These are phyloP conservation scores for Alentia gelatinosa DNA, from an alignment of 2,888 invertebrate genomes.

Conservation along the genomic window DNA sequence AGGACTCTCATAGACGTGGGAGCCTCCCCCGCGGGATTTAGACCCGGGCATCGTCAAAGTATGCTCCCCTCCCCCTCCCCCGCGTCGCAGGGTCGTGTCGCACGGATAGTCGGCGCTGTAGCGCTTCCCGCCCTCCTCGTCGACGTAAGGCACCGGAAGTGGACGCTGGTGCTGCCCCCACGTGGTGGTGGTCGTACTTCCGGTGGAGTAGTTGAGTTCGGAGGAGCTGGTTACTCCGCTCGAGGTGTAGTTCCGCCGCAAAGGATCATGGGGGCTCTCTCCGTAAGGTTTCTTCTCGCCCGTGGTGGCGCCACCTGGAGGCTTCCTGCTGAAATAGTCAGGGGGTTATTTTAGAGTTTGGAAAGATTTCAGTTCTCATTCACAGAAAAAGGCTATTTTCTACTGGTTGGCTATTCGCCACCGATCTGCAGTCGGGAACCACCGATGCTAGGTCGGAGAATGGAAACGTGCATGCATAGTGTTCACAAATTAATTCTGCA, in stretches of 20 bases:
- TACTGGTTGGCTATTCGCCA: too few species aligned
- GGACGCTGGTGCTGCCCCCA: not conserved
- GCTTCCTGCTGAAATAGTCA: constrained; percentile 6
- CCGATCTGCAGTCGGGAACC: too few species aligned
- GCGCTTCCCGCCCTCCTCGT: not conserved
- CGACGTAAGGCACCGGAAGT: not conserved
- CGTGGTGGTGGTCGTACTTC: constrained; percentile 7
- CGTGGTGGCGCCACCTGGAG: not conserved
- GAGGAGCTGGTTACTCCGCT: constrained; percentile 16
- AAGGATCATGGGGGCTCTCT: constrained; percentile 26
- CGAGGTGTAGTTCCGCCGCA: constrained; percentile 18
- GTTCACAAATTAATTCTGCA: too few species aligned
- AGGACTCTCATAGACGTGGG: constrained; percentile 21
- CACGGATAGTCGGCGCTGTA: not conserved
- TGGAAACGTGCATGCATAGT: too few species aligned
- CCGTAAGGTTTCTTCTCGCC: constrained; percentile 26
- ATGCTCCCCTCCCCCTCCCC: not conserved
- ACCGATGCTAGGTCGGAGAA: too few species aligned
- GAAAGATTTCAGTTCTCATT: not conserved
- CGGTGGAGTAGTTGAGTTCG: constrained; percentile 32
- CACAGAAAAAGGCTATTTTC: too few species aligned
- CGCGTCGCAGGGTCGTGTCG: not conserved
- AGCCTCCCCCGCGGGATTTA: not conserved
- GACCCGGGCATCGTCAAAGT: constrained; percentile 1
- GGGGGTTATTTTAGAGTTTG: not conserved